Evolutionary conservation across 1,140 invertebrate species (phyloP).

Genomic region (Proctacanthus coquilletti): DNA sequence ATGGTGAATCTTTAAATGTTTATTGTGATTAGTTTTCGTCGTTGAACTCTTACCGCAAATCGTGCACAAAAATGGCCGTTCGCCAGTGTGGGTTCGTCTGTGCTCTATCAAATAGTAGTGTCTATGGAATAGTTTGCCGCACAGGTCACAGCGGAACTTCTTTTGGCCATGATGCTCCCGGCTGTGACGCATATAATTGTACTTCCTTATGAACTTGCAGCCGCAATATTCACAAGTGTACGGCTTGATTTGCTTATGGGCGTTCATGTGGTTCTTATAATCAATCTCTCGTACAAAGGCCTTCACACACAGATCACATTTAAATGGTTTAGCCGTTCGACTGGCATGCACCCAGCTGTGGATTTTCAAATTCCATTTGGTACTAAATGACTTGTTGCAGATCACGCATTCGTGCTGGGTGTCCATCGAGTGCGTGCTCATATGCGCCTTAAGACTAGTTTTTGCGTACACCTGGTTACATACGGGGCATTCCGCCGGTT

Average conservation of each 20-base stretch:
- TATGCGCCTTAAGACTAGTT: constrained; percentile 62
- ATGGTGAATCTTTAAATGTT: constrained; percentile 76
- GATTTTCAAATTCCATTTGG: constrained; percentile 76
- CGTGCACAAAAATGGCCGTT: constrained; percentile 67
- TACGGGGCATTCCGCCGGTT: constrained; percentile 63
- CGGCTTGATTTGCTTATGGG: constrained; percentile 61
- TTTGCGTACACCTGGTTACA: constrained; percentile 65
- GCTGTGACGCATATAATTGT: constrained; percentile 80
- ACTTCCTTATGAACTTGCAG: constrained; percentile 82
- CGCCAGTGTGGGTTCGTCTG: constrained; percentile 62
- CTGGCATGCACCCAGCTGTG: constrained; percentile 81
- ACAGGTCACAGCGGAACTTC: constrained; percentile 73
- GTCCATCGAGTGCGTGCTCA: constrained; percentile 50
- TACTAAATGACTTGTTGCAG: constrained; percentile 71
- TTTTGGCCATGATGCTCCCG: constrained; percentile 81
- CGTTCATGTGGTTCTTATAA: constrained; percentile 68
- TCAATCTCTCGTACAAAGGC: constrained; percentile 66
- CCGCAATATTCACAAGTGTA: constrained; percentile 89
- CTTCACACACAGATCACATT: constrained; percentile 67
- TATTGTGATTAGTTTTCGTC: constrained; percentile 78
- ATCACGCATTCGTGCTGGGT: constrained; percentile 62
- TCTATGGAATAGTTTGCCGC: constrained; percentile 71
- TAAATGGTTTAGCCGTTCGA: constrained; percentile 66
- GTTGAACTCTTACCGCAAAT: constrained; percentile 74
- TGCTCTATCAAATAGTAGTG: constrained; percentile 80